These are phyloP conservation scores for Heliconius hortense DNA, from an alignment of 2,888 invertebrate species.

Conservation along the genomic window DNA sequence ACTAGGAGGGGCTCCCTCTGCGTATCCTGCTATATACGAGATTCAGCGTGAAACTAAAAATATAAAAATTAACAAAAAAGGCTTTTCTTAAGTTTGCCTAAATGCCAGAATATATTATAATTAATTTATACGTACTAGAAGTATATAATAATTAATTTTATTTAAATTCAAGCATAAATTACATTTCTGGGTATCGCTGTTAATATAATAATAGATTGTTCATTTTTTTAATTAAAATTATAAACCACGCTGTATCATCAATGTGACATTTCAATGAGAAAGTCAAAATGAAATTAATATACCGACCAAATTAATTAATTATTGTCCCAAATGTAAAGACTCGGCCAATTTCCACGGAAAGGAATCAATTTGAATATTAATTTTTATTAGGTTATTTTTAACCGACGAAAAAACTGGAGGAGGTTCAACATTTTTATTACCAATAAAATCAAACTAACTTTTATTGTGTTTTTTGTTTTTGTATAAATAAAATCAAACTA, in stretches of 20 bases:
- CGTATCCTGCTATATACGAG: too few relatives aligned
- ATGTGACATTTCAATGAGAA: conserved; percentile 8
- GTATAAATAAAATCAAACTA: too few relatives aligned
- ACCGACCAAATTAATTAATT: conserved; percentile 30
- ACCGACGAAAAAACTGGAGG: background rate
- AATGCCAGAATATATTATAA: too few relatives aligned
- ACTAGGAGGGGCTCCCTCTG: too few relatives aligned
- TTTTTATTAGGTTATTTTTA: background rate
- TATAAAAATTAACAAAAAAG: too few relatives aligned
- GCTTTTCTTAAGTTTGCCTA: too few relatives aligned
- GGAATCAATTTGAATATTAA: conserved; percentile 7
- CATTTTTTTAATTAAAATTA: conserved; percentile 16
- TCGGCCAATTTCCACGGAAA: background rate
- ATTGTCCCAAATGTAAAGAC: conserved; percentile 27
- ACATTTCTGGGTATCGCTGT: background rate
- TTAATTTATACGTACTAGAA: too few relatives aligned
- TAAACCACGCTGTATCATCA: conserved; percentile 7
- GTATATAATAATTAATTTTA: too few relatives aligned
- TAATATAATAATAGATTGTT: background rate
- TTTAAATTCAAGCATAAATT: background rate
- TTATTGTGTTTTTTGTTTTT: too few relatives aligned
- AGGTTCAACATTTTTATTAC: too few relatives aligned
- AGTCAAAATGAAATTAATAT: conserved; percentile 29
- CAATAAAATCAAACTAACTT: too few relatives aligned
- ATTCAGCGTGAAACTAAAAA: too few relatives aligned